Percentiles rank a stretch among this genome's conserved stretches.
These are phyloP conservation scores for Lithophane ornitopus DNA, from an alignment of 2,888 invertebrate species.

Conservation along the genomic window DNA sequence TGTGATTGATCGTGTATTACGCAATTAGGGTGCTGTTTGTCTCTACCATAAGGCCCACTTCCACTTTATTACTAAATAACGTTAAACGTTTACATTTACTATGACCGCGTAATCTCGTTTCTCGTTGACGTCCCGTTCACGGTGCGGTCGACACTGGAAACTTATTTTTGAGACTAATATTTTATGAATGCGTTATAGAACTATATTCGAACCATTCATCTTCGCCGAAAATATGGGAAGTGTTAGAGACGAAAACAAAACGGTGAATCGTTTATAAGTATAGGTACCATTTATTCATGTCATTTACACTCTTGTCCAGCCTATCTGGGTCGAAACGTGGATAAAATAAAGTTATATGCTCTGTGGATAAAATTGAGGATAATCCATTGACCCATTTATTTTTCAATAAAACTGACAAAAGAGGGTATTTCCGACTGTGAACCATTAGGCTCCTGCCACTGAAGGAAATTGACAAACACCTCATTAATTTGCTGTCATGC, in stretches of 20 bases:
- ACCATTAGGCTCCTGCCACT: conserved; percentile 16
- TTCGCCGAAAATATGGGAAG: background rate
- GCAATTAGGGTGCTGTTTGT: no score
- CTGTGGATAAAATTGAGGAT: no score
- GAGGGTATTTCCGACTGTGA: conserved; percentile 9
- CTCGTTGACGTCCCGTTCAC: no score
- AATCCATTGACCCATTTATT: conserved; percentile 38
- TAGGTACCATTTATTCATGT: conserved; percentile 9
- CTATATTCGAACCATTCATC: background rate
- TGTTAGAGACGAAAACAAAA: background rate
- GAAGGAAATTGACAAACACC: conserved; percentile 15
- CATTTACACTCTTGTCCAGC: conserved; percentile 17
- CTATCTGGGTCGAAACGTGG: conserved; percentile 21
- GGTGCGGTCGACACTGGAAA: background rate
- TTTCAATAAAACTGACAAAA: conserved; percentile 25
- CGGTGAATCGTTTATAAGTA: conserved; percentile 4
- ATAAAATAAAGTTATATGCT: no score
- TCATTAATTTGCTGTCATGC: background rate
- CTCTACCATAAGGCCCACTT: no score
- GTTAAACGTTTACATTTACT: no score
- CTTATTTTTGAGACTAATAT: background rate
- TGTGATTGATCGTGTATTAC: no score
- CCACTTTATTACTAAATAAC: no score
- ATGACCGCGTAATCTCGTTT: no score
- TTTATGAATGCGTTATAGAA: background rate